Evolutionary conservation across 2,888 invertebrate genomes (phyloP), one percentile per base, ranked within the genome.

Genomic region (Diaperis boleti): DNA sequence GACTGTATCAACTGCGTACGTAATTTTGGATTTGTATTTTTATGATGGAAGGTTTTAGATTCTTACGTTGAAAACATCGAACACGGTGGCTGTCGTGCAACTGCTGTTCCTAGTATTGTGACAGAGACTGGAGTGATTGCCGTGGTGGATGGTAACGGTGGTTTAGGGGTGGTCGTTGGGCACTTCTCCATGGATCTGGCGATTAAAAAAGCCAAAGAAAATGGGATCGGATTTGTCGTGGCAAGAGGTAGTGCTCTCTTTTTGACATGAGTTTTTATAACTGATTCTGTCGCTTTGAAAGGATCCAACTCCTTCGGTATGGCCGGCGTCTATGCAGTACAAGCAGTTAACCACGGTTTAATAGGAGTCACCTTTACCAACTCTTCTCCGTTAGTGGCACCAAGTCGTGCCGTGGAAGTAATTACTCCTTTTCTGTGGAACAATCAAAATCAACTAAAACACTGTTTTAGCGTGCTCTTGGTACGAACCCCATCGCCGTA

Each of bases 301-400:
- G 89, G 87, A 1, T 91, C 92, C 1, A 95, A 94, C 79, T 94
- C 94, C 79, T 92, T 88, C 71, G 95, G 95, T 0, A 93, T 94
- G 74, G 91, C 91, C 3, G 91, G 91, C 0, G 92, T 88, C 82
- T 95, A 94, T 84, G 85, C 89, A 0, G 82, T 88, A 66, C 86
- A 87, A 73, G 94, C 94, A 0, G 84, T 89, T 62, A 82, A 90
- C n/a, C 78, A 87, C 59, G 89, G 89, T 0, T 79, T 92, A 18
- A 87, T 94, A 59, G 95, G 95, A 3, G 87, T 95, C 84, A 88
- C 91, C 1, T 92, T 92, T 79, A 95, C 95, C 0, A 96, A 96
- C 77, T 92, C 95, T 0, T 95, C 95, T 3, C 95, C 96, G 0
- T 78, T 95, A 41, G 85, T 94, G 82, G 91, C 90, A 0, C 95